Evolutionary conservation across 2,888 invertebrate genomes (phyloP).

Genomic region (Hydroisotoma schaefferi): DNA sequence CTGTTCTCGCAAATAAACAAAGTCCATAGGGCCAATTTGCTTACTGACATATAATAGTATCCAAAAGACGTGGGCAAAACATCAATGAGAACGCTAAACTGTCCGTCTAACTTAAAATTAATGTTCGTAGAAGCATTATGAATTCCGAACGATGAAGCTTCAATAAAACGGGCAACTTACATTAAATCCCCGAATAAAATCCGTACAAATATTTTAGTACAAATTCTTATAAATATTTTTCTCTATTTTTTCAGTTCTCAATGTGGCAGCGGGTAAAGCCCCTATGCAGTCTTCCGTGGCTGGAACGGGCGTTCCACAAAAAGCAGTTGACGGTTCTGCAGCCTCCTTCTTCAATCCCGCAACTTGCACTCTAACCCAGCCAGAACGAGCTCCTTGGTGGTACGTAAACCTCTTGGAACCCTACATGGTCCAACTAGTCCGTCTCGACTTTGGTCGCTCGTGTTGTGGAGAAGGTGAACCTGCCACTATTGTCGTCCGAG

Average conservation of each 20-base stretch:
- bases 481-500: constrained; percentile 81
- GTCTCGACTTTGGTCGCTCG: constrained; percentile 84
- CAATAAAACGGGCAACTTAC: too few relatives aligned
- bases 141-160: too few relatives aligned
- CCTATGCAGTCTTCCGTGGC: constrained; percentile 69
- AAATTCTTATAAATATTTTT: too few relatives aligned
- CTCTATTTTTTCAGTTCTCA: constrained; percentile 64
- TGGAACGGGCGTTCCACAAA: constrained; percentile 74
- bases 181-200: too few relatives aligned
- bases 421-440: constrained; percentile 88
- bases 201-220: too few relatives aligned
- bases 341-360: constrained; percentile 74
- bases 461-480: constrained; percentile 81
- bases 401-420: constrained; percentile 91
- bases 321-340: constrained; percentile 87
- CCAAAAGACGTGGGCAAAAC: too few relatives aligned
- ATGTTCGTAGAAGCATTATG: too few relatives aligned
- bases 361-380: constrained; percentile 80
- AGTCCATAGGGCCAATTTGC: too few relatives aligned
- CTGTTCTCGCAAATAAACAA: too few relatives aligned
- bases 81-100: too few relatives aligned
- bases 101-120: too few relatives aligned
- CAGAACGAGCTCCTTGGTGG: constrained; percentile 88
- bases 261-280: constrained; percentile 90
- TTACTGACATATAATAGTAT: too few relatives aligned